phyloP scores from a whole-genome alignment of 1,140 invertebrate species.

The Euwallacea similis region DNA sequence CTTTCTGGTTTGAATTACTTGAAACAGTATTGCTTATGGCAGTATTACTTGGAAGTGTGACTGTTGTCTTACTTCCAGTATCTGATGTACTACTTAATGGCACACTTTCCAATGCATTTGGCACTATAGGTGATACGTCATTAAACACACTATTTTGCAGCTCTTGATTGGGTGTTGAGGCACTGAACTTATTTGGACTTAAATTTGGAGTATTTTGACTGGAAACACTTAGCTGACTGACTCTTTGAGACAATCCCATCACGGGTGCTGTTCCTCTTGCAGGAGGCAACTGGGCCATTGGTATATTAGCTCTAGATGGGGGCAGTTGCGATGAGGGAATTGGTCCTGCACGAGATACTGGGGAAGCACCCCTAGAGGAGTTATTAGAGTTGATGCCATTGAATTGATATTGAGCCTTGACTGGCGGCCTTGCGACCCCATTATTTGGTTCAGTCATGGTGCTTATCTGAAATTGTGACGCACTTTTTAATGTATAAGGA shows the following conservation, averaged over 20 bases:
- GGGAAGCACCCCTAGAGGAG: constrained; percentile 51
- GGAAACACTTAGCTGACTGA: constrained; percentile 42
- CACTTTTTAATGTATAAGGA: not conserved
- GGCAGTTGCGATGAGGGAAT: constrained; percentile 49
- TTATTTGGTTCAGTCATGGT: constrained; percentile 32
- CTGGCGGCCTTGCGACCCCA: constrained; percentile 15
- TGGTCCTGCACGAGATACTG: constrained; percentile 37
- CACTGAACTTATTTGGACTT: constrained; percentile 32
- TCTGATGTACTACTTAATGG: constrained; percentile 25
- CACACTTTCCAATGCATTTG: constrained; percentile 28
- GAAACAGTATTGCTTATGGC: not conserved
- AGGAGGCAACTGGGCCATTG: constrained; percentile 47
- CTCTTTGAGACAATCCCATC: constrained; percentile 39
- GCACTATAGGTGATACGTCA: constrained; percentile 34
- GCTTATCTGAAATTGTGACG: constrained; percentile 12
- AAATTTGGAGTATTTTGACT: constrained; percentile 28
- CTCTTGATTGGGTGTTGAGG: constrained; percentile 35
- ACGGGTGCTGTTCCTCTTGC: constrained; percentile 26
- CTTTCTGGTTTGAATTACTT: not conserved
- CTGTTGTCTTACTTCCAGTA: constrained; percentile 8
- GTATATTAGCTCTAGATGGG: constrained; percentile 41
- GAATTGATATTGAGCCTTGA: constrained; percentile 35
- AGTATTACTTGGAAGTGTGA: not conserved
- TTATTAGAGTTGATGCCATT: constrained; percentile 50
- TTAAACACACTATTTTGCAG: constrained; percentile 32